A percentile compares a stretch with the other conserved stretches of the same genome.
phyloP scores from a whole-genome alignment of 1,140 invertebrate genomes.

The Zaprionus ornatus region DNA sequence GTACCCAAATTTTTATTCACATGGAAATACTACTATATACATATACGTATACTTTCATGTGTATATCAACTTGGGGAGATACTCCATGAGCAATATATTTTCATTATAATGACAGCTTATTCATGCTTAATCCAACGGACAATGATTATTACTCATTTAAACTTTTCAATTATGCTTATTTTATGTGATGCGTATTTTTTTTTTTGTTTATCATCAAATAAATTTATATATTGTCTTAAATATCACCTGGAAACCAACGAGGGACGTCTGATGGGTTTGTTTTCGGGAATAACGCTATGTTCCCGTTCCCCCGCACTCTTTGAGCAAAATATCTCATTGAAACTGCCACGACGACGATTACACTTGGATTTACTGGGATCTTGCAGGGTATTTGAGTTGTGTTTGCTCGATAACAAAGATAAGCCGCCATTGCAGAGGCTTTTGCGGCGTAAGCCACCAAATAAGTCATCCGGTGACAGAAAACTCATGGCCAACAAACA shows the following conservation, averaged over 20 bases:
- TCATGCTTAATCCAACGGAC: neutral
- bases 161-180: neutral
- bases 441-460: conserved; percentile 60
- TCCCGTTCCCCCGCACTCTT: conserved; percentile 22
- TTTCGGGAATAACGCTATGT: conserved; percentile 1
- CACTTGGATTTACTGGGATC: conserved; percentile 59
- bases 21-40: neutral
- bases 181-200: neutral
- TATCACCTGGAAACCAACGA: conserved; percentile 63
- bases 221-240: neutral
- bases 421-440: conserved; percentile 67
- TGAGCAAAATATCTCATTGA: conserved; percentile 60
- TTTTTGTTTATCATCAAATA: neutral
- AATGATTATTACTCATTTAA: neutral
- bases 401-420: conserved; percentile 38
- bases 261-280: conserved; percentile 33
- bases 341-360: conserved; percentile 80
- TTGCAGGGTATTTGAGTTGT: conserved; percentile 27
- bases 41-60: too few species aligned
- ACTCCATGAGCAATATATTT: neutral
- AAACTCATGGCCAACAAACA: conserved; percentile 53
- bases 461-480: conserved; percentile 61
- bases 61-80: neutral
- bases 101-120: neutral
- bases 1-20: neutral